A percentile compares a stretch with the other conserved stretches of the same genome.
phyloP scores from a whole-genome alignment of 2,888 invertebrate species.

The Pyrrhia umbra region DNA sequence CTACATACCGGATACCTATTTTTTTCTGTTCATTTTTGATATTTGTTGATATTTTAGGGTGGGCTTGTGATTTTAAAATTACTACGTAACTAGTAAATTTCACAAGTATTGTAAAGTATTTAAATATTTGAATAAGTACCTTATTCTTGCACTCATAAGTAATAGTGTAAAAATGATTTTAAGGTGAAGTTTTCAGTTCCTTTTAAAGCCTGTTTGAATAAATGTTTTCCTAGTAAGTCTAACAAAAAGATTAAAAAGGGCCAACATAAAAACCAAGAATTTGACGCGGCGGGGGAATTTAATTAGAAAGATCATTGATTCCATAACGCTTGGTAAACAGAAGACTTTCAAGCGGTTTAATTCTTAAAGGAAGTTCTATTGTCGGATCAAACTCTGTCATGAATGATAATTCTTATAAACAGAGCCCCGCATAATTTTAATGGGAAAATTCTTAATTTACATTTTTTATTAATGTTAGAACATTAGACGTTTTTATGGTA shows the following conservation, averaged over 20 bases:
- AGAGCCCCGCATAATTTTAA: constrained; percentile 40
- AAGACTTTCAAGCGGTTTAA: constrained; percentile 68
- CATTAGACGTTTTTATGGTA: constrained; percentile 32
- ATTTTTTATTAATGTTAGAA: constrained; percentile 51
- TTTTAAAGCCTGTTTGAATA: constrained; percentile 12
- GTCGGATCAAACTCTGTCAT: constrained; percentile 57
- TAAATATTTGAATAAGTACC: too few relatives aligned
- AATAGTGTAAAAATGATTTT: neutral
- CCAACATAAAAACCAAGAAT: constrained; percentile 17
- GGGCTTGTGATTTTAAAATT: too few relatives aligned
- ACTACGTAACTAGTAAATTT: too few relatives aligned
- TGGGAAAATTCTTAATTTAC: constrained; percentile 35
- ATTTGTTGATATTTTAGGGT: too few relatives aligned
- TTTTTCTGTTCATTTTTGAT: neutral
- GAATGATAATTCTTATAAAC: constrained; percentile 57
- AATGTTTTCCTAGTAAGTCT: neutral
- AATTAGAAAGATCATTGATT: constrained; percentile 78
- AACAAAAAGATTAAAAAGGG: neutral
- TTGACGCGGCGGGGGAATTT: constrained; percentile 69
- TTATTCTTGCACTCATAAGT: neutral
- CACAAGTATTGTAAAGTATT: too few relatives aligned
- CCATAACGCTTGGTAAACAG: constrained; percentile 73
- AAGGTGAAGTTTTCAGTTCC: neutral
- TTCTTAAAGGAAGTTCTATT: constrained; percentile 69
- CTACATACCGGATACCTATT: constrained; percentile 7